A percentile compares a stretch with the other conserved stretches of the same genome.
phyloP scores from a whole-genome alignment of 2,113 vertebrate genomes.

The Nothoprocta perdicaria region DNA sequence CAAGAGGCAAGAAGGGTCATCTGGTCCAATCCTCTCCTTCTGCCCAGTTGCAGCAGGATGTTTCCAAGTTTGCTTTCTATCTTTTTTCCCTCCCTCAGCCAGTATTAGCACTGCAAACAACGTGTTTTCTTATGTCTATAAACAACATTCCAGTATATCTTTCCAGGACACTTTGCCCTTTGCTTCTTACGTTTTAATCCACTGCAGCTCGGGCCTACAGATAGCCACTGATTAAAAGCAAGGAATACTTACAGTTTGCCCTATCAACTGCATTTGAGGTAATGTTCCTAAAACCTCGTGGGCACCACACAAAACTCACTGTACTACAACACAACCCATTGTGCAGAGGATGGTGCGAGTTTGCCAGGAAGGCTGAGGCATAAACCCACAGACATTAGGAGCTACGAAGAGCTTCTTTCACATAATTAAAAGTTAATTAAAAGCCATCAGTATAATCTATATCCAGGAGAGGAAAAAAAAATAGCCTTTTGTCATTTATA shows the following conservation, averaged over 20 bases:
- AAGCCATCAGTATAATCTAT: not conserved
- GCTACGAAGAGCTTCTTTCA: not conserved
- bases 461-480: not conserved
- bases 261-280: not conserved
- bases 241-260: not conserved
- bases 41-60: not conserved
- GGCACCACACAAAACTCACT: not conserved
- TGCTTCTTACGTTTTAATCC: not conserved
- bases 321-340: not conserved
- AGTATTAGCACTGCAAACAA: not conserved
- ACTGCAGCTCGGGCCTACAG: not conserved
- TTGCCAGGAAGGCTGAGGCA: not conserved
- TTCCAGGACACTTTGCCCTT: not conserved
- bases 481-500: constrained; percentile 15
- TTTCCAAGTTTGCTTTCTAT: not conserved
- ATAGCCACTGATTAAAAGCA: not conserved
- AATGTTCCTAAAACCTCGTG: not conserved
- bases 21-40: not conserved
- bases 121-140: not conserved
- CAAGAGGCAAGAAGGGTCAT: not conserved
- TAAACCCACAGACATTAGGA: not conserved
- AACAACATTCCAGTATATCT: not conserved
- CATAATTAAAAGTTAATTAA: constrained; percentile 53
- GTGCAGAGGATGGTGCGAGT: not conserved
- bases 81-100: not conserved